Percentiles rank a stretch among this genome's conserved stretches.
Conservation (phyloP, 2,888 invertebrate genomes). For the Pelosia muscerda region DNA sequence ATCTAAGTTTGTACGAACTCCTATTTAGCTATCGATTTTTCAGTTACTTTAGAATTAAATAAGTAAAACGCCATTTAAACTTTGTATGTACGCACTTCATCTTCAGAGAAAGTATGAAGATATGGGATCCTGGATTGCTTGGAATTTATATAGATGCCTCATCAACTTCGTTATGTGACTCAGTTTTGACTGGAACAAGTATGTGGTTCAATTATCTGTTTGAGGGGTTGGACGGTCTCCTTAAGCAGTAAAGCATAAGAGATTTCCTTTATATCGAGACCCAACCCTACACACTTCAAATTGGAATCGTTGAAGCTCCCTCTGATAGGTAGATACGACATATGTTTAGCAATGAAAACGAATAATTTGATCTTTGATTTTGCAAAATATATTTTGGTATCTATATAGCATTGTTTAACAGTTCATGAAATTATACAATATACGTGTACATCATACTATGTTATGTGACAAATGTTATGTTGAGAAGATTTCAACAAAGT, state of each 20-base stretch:
- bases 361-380: not conserved
- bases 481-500: not conserved
- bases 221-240: constrained; percentile 25
- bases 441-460: not conserved
- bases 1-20: constrained; percentile 67
- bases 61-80: constrained; percentile 57
- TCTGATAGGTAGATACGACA: constrained; percentile 1
- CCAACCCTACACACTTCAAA: constrained; percentile 17
- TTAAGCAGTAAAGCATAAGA: constrained; percentile 30
- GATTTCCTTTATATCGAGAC: constrained; percentile 35
- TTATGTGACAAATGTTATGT: not conserved
- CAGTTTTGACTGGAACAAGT: constrained; percentile 30
- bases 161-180: constrained; percentile 19
- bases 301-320: constrained; percentile 15
- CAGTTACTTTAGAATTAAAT: constrained; percentile 61
- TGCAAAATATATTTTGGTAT: not conserved
- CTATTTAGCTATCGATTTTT: constrained; percentile 66
- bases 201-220: constrained; percentile 48
- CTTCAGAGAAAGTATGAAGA: constrained; percentile 41
- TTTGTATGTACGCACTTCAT: constrained; percentile 47
- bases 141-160: not conserved
- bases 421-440: constrained; percentile 13
- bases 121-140: constrained; percentile 25
- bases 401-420: not conserved
- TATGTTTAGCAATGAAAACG: not conserved